A percentile compares a stretch with the other conserved stretches of the same genome.
These are phyloP conservation scores for Bombycilla garrulus DNA, from an alignment of 2,113 vertebrate species.

Conservation along the genomic window DNA sequence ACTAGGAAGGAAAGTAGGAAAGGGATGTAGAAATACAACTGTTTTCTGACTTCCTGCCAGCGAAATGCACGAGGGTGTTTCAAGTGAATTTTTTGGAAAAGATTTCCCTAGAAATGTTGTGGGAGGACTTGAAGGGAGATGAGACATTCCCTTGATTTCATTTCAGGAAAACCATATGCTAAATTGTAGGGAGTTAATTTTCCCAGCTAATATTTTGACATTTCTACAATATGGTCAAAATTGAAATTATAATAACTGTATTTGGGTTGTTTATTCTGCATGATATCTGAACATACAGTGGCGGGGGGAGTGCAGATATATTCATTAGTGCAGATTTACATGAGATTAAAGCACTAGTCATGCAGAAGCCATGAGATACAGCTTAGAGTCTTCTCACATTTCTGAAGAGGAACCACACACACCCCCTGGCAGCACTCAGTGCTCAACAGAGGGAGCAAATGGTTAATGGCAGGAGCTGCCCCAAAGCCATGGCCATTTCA, in stretches of 20 bases:
- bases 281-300: not conserved
- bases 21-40: not conserved
- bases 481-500: not conserved
- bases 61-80: not conserved
- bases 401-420: not conserved
- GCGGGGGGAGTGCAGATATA: not conserved
- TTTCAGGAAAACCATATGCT: slow-evolving; percentile 16
- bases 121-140: slow-evolving; percentile 40
- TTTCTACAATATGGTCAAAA: slow-evolving; percentile 20
- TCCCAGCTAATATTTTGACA: slow-evolving; percentile 56
- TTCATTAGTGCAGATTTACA: not conserved
- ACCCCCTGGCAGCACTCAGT: not conserved
- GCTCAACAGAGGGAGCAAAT: not conserved
- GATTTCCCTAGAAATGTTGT: not conserved
- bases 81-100: not conserved
- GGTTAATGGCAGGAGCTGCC: not conserved
- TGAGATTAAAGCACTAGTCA: not conserved
- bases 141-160: slow-evolving; percentile 14
- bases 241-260: not conserved
- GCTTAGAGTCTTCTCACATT: not conserved
- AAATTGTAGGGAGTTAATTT: slow-evolving; percentile 16
- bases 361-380: not conserved
- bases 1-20: not conserved
- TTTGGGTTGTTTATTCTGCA: not conserved
- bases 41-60: not conserved